phyloP scores from a whole-genome alignment of 2,797 vertebrate species.

The Tenualosa thibaudeaui region DNA sequence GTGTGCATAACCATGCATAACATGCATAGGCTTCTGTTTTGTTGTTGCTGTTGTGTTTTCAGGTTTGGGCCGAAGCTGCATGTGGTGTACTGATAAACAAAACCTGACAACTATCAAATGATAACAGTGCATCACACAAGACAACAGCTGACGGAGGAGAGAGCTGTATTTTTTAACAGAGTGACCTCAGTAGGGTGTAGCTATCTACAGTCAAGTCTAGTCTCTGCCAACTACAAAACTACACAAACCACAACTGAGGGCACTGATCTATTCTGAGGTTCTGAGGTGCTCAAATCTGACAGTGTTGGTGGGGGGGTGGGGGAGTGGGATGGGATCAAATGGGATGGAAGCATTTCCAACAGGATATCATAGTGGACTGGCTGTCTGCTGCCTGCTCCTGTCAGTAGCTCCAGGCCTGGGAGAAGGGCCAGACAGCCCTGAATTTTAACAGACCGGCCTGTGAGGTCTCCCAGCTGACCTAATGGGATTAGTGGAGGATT shows the following conservation, averaged over 20 bases:
- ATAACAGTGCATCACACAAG: background rate
- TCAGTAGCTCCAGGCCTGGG: background rate
- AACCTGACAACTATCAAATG: background rate
- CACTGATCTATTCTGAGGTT: slow-evolving; percentile 14
- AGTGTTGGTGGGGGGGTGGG: no score
- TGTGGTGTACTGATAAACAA: background rate
- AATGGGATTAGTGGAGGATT: slow-evolving; percentile 8
- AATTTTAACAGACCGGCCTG: background rate
- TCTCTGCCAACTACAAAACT: background rate
- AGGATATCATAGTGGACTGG: background rate
- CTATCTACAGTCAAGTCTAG: background rate
- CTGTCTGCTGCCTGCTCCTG: background rate
- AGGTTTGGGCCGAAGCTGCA: background rate
- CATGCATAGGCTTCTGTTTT: no score
- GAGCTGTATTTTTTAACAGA: background rate
- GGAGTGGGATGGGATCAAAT: background rate
- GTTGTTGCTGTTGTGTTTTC: background rate
- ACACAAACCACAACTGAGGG: background rate
- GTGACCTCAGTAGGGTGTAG: background rate
- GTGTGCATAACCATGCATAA: no score
- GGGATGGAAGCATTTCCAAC: background rate
- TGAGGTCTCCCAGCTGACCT: background rate
- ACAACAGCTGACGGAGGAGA: background rate
- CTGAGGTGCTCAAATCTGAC: background rate
- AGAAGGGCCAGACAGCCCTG: background rate